A percentile compares a stretch with the other conserved stretches of the same genome.
These are phyloP conservation scores for Metallyticus violacea DNA, from an alignment of 2,888 invertebrate genomes.

Conservation along the genomic window DNA sequence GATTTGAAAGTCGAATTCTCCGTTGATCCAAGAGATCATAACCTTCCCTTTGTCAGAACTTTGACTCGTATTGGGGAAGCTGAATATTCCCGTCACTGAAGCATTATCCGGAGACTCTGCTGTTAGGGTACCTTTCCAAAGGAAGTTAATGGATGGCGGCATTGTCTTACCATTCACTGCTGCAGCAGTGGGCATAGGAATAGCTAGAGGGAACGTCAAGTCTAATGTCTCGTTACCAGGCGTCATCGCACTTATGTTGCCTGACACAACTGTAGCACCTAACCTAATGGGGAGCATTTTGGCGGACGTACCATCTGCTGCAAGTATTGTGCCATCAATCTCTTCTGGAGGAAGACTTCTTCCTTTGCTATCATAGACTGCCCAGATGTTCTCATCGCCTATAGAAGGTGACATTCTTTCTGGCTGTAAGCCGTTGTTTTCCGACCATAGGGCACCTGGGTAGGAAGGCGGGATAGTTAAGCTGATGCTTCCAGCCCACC, in stretches of 20 bases:
- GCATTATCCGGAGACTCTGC: neutral
- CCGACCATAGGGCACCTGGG: neutral
- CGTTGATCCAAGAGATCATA: neutral
- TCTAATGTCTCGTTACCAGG: neutral
- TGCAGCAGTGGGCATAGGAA: neutral
- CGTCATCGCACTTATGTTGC: neutral
- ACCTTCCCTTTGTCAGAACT: no score
- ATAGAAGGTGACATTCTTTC: neutral
- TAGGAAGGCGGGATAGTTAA: neutral
- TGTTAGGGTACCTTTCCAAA: neutral
- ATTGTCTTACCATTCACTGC: neutral
- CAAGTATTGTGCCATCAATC: neutral
- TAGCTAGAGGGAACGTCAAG: neutral
- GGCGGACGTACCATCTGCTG: neutral
- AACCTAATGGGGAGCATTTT: neutral
- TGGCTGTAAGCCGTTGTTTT: neutral
- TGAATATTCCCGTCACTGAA: neutral
- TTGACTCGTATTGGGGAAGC: neutral
- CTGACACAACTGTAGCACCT: neutral
- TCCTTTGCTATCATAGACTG: no score
- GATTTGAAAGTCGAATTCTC: neutral
- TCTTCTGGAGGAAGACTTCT: neutral
- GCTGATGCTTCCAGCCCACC: constrained; percentile 29
- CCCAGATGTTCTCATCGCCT: no score
- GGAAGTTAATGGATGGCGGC: neutral